Conservation (phyloP, 2,888 invertebrate species). For the Conistra vaccinii region DNA sequence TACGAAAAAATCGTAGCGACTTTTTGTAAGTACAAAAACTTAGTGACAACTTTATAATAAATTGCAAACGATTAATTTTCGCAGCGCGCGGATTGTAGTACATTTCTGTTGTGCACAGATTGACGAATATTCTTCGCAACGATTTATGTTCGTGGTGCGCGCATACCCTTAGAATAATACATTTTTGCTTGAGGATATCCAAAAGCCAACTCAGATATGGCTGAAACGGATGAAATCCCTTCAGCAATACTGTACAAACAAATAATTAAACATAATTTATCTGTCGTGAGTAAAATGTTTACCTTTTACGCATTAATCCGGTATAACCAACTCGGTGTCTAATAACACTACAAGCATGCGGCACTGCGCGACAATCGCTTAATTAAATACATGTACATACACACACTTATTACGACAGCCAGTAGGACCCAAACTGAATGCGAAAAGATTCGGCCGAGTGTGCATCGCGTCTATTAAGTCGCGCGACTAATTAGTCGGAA, state of each 20-base stretch:
- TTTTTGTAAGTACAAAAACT: too few species aligned
- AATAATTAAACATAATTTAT: background rate
- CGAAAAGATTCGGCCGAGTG: constrained; percentile 13
- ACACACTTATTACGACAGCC: constrained; percentile 26
- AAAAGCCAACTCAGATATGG: background rate
- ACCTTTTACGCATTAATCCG: background rate
- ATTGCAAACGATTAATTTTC: too few species aligned
- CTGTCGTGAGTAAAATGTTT: background rate
- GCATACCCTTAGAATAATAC: too few species aligned
- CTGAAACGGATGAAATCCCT: background rate
- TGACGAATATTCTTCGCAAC: too few species aligned
- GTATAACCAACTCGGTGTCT: background rate
- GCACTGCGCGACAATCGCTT: background rate
- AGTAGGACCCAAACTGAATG: constrained; percentile 30
- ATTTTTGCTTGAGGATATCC: background rate
- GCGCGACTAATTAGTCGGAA: constrained; percentile 26
- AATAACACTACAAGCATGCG: background rate
- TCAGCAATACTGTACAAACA: background rate
- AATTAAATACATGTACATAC: background rate
- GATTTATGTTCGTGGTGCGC: too few species aligned
- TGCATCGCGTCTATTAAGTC: constrained; percentile 22
- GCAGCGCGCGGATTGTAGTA: too few species aligned
- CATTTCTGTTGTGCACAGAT: too few species aligned
- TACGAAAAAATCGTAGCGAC: too few species aligned
- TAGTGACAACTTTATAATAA: too few species aligned